Base-by-base conservation (phyloP, 1,140 invertebrate genomes). In the Triops cancriformis region DNA sequence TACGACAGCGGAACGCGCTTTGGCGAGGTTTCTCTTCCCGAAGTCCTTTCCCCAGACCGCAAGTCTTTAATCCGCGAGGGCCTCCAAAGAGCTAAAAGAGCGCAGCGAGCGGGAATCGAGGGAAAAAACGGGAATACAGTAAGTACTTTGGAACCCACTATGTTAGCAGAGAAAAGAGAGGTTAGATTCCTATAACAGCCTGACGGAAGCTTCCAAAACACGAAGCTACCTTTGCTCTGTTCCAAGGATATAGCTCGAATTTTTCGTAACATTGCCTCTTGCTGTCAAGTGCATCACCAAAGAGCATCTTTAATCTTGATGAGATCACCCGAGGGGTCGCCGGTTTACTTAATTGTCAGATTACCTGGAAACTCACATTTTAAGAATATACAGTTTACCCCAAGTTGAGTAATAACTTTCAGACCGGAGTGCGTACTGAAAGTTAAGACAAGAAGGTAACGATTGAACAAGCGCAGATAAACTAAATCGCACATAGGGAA, bases 1-100 rank as follows among this genome's bases (percentile, higher is more conserved):
- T 64, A 64, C 51, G 51, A 64, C 51, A 64, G 51, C 51, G 51
- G 51, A 64, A 64, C 51, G n/a, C 10, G 51, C 51, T 64, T 64
- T 64, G 51, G 51, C 51, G 51, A 64, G 51, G 51, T 64, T 64
- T 64, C 51, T 64, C 23, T 64, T 64, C 51, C 10, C 51, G 9
- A 18, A 64, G 51, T 64, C 51, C 51, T 64, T 64, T 64, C 51
- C 51, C 51, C 51, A 64, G 23, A n/a, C 51, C 51, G 23, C 51
- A 23, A 64, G 51, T 64, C 31, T 64, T n/a, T 64, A 64, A 64
- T 64, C 51, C 51, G 51, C 51, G 18, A 64, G 51, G 51, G 51
- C 51, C 23, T 64, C 5, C 14, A 14, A 6, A 64, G 51, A 64
- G 51, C 23, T 64, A 64, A 64, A 64, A 64, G 51, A 64, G 51